Conservation (phyloP, 2,888 invertebrate genomes). For the Drosophila tanythrix region DNA sequence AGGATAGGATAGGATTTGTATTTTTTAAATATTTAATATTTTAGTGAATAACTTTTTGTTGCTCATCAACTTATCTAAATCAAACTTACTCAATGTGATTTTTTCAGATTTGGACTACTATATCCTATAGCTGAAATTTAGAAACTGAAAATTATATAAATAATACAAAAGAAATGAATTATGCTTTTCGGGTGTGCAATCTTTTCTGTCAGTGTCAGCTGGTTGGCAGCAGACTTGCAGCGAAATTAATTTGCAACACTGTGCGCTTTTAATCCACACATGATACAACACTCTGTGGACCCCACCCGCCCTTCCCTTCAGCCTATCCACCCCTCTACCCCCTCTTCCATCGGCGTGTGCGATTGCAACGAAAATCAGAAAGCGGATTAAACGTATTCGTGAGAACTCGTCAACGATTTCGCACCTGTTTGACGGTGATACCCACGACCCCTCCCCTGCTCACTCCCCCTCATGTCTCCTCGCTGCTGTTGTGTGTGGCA, state of each 20-base stretch:
- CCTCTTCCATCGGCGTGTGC: constrained; percentile 18
- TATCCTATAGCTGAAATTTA: neutral
- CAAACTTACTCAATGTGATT: no score
- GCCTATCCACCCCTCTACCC: neutral
- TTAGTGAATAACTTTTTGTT: neutral
- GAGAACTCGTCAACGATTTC: constrained; percentile 83
- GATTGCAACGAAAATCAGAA: constrained; percentile 76
- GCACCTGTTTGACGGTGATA: constrained; percentile 73
- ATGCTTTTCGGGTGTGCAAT: neutral
- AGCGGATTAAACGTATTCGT: constrained; percentile 84
- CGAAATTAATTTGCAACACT: constrained; percentile 74
- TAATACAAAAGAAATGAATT: neutral
- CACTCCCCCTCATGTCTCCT: neutral
- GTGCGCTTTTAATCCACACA: constrained; percentile 74
- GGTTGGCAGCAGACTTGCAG: constrained; percentile 71
- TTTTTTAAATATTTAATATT: neutral
- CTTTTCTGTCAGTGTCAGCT: neutral
- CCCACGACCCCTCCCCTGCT: neutral
- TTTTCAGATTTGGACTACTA: neutral
- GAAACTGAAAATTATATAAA: neutral
- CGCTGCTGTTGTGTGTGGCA: neutral
- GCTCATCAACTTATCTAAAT: neutral
- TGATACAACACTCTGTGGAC: constrained; percentile 55
- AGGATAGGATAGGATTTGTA: neutral
- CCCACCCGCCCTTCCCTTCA: constrained; percentile 26